Base-by-base conservation (phyloP, 1,140 invertebrate genomes). In the Conus betulinus region DNA sequence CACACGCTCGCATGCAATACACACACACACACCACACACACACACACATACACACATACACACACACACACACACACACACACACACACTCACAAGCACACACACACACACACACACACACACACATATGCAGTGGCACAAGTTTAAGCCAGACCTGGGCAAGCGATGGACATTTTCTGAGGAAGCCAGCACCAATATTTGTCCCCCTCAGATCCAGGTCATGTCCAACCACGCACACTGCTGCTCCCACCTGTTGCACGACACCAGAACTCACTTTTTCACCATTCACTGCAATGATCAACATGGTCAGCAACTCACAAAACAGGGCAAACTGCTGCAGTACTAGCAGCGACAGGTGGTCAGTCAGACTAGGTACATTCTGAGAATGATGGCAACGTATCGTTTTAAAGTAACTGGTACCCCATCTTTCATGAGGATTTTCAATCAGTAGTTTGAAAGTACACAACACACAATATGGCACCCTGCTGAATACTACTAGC, bases 131-230 rank as follows among this genome's bases (percentile, higher is more conserved):
- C 39, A 39, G 0, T 39, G 0, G 39, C 39, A 39, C 39, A 39
- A 39, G 39, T 39, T 39, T 39, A 39, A 76, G 6, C 11, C 83
- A 27, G 5, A 71, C 84, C 84, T 85, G 84, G 17, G 13, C 63
- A 39, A 74, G 60, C 23, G 84, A 51, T 3, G 84, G 67, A 85
- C 84, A 85, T 13, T 85, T 85, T 25, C 74, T 85, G 23, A 74
- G 63, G 27, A 85, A 74, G 23, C 63, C 63, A 39, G 27, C 39
- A 7, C 84, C 84, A 52, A 85, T 74, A 27, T 63, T 27, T 11
- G 84, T 85, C 13, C 67, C 67, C 15, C 51, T 85, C 63, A 85
- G 17, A 25, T 52, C 53, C 63, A 85, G 63, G 8, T 85, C 63
- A 1, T 67, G 27, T 52, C 63, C 84, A 25, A 85, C 84, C 51